phyloP scores from a whole-genome alignment of 2,888 invertebrate species.

The Chloromyia formosa region DNA sequence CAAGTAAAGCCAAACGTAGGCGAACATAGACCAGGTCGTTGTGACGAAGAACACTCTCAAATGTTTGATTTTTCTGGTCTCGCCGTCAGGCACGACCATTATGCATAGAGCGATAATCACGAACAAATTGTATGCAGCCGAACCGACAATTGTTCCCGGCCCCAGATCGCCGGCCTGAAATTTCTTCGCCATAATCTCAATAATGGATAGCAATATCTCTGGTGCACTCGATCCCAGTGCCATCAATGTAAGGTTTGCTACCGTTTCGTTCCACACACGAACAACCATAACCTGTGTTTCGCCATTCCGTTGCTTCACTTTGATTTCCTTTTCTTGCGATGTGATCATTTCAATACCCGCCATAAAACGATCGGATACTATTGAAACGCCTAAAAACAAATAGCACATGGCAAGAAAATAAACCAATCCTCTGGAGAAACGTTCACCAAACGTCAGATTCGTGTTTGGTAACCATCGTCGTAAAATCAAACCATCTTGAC shows the following conservation, averaged over 20 bases:
- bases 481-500: conserved; percentile 85
- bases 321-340: conserved; percentile 90
- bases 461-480: conserved; percentile 84
- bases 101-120: conserved; percentile 94
- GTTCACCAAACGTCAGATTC: conserved; percentile 74
- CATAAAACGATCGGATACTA: conserved; percentile 96
- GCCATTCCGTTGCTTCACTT: conserved; percentile 84
- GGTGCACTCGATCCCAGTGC: conserved; percentile 95
- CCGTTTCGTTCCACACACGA: conserved; percentile 96
- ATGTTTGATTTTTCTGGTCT: conserved; percentile 88
- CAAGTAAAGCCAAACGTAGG: conserved; percentile 94
- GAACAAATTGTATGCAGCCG: conserved; percentile 94
- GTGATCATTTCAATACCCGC: conserved; percentile 96
- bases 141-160: conserved; percentile 94
- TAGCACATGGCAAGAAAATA: conserved; percentile 87
- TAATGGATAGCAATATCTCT: conserved; percentile 92
- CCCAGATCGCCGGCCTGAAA: conserved; percentile 93
- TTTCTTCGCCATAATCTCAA: conserved; percentile 90
- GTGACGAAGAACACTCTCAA: conserved; percentile 94
- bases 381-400: conserved; percentile 94
- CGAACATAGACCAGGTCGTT: conserved; percentile 94
- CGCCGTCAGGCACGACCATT: conserved; percentile 83
- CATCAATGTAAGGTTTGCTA: conserved; percentile 95
- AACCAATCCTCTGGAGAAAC: conserved; percentile 80
- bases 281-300: conserved; percentile 86